A percentile compares a stretch with the other conserved stretches of the same genome.
Evolutionary conservation across 2,113 vertebrate genomes (phyloP).

Genomic region (Osmerus eperlanus): DNA sequence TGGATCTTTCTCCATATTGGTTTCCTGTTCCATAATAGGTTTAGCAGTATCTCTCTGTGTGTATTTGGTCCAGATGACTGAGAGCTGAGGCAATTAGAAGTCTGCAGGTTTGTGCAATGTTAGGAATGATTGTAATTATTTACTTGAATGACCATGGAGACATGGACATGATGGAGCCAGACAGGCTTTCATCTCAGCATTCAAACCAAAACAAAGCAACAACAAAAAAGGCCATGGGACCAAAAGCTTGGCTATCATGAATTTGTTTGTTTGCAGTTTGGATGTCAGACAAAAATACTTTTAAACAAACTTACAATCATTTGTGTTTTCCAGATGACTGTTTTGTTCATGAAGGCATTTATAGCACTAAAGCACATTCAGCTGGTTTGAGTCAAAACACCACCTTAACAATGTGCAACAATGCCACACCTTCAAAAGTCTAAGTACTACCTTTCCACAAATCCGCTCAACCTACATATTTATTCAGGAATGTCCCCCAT

Average conservation of each 20-base stretch:
- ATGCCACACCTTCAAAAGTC: too few relatives aligned
- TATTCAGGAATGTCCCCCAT: neutral
- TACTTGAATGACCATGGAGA: conserved; percentile 31
- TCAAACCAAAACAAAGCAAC: conserved; percentile 3
- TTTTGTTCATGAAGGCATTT: too few relatives aligned
- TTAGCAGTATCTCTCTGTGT: conserved; percentile 41
- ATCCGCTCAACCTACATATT: too few relatives aligned
- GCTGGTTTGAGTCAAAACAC: too few relatives aligned
- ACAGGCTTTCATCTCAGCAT: neutral
- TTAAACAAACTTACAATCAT: too few relatives aligned
- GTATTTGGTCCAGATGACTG: conserved; percentile 32
- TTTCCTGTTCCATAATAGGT: conserved; percentile 50
- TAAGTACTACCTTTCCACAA: too few relatives aligned
- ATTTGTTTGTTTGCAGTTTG: neutral
- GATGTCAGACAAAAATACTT: conserved; percentile 2
- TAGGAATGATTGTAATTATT: conserved; percentile 34
- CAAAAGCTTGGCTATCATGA: neutral
- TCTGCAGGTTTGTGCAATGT: neutral
- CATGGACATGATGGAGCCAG: neutral
- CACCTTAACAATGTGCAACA: too few relatives aligned
- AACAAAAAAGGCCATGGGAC: neutral
- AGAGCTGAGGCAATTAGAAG: conserved; percentile 7
- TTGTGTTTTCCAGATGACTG: too few relatives aligned
- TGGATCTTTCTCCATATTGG: conserved; percentile 52
- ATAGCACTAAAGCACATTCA: too few relatives aligned